Percentiles rank a stretch among this genome's conserved stretches.
Evolutionary conservation across 2,888 invertebrate species (phyloP).

Genomic region (Caenorhabditis macrosperma): DNA sequence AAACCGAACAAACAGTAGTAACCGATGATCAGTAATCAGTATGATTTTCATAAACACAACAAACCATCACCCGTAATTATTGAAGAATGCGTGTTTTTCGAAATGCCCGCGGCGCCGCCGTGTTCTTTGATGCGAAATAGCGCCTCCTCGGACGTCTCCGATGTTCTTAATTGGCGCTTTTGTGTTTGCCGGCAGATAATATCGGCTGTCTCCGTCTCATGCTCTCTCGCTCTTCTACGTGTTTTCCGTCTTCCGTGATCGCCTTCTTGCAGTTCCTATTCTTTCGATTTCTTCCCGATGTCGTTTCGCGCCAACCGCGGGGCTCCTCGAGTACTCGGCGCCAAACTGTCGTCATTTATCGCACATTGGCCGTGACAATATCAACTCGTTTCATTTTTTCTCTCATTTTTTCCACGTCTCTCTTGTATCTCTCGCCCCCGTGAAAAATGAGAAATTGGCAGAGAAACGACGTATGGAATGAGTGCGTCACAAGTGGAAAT

Average conservation of each 20-base stretch:
- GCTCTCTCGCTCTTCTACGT: background rate
- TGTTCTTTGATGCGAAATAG: constrained; percentile 3
- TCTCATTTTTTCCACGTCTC: background rate
- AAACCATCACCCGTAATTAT: too few species aligned
- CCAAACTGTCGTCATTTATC: background rate
- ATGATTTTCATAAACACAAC: constrained; percentile 9
- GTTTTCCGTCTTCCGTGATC: background rate
- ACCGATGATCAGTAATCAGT: constrained; percentile 1
- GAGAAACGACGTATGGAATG: constrained; percentile 38
- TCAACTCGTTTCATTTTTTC: background rate
- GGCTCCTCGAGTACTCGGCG: background rate
- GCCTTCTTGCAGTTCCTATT: background rate
- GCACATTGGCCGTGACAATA: background rate
- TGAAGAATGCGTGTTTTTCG: background rate
- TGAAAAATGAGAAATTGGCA: constrained; percentile 10
- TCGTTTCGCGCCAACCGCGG: too few species aligned
- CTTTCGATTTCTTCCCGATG: too few species aligned
- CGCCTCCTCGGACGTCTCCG: background rate
- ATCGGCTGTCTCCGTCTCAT: background rate
- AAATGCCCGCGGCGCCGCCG: background rate
- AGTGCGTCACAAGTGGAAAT: constrained; percentile 41
- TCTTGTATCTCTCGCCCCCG: background rate
- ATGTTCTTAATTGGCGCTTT: constrained; percentile 7
- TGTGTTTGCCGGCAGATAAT: background rate
- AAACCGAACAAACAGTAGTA: constrained; percentile 6